Evolutionary conservation across 2,113 vertebrate species (phyloP).

Genomic region (Arothron firmamentum): DNA sequence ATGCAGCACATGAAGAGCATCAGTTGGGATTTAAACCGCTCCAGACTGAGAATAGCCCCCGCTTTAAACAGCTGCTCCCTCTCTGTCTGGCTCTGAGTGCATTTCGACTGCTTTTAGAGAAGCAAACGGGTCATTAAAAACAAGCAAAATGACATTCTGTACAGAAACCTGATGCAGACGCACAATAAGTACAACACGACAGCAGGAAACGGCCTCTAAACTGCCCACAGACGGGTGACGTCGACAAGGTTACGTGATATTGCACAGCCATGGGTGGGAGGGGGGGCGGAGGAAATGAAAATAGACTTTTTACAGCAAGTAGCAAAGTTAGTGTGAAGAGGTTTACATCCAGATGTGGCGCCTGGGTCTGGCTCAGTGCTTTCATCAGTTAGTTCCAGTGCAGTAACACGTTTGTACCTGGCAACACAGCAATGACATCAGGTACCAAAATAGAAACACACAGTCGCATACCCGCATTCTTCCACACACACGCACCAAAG

Average conservation of each 20-base stretch:
- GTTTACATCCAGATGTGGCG: constrained; percentile 67
- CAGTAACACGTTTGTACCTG: constrained; percentile 66
- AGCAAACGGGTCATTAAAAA: constrained; percentile 8
- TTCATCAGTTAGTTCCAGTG: constrained; percentile 70
- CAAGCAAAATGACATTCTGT: constrained; percentile 29
- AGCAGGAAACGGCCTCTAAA: constrained; percentile 43
- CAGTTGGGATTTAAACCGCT: constrained; percentile 20
- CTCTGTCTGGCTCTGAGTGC: constrained; percentile 54
- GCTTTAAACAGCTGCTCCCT: constrained; percentile 7
- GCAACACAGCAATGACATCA: constrained; percentile 58
- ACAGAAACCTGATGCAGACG: constrained; percentile 55
- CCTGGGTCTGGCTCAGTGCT: constrained; percentile 71
- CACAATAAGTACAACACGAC: constrained; percentile 42
- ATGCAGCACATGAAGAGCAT: constrained; percentile 44
- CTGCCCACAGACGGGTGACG: constrained; percentile 37
- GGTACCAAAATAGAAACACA: constrained; percentile 60
- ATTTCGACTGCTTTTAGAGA: constrained; percentile 52
- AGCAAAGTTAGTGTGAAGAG: constrained; percentile 51
- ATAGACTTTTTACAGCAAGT: not conserved
- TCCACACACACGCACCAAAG: constrained; percentile 26
- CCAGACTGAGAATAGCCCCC: constrained; percentile 37
- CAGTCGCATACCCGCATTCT: constrained; percentile 32
- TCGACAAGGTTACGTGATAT: constrained; percentile 54
- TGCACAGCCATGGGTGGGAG: constrained; percentile 58
- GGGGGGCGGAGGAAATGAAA: constrained; percentile 14